A percentile compares a stretch with the other conserved stretches of the same genome.
Evolutionary conservation across 2,888 invertebrate species (phyloP).

Genomic region (Epirrita christyi): DNA sequence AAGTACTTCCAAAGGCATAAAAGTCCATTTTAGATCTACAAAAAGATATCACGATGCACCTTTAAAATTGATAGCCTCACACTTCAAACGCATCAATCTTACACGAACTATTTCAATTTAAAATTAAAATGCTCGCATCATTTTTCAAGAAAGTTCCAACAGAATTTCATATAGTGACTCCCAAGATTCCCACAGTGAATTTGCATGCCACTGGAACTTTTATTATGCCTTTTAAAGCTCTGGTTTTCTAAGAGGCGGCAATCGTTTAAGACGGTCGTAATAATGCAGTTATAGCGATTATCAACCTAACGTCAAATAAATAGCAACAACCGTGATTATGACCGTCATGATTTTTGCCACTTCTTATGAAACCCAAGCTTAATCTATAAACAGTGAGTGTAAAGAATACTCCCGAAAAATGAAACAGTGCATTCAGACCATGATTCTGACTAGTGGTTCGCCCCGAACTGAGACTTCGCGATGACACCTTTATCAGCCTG

Average conservation of each 20-base stretch:
- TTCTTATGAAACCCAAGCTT: too few relatives aligned
- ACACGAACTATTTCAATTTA: conserved; percentile 40
- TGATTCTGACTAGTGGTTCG: too few relatives aligned
- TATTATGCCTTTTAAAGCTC: conserved; percentile 9
- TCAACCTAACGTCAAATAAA: too few relatives aligned
- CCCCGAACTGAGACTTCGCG: too few relatives aligned
- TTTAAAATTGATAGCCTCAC: conserved; percentile 10
- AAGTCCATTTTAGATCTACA: neutral
- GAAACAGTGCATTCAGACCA: too few relatives aligned
- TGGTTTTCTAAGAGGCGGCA: neutral
- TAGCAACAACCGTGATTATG: too few relatives aligned
- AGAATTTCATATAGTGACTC: conserved; percentile 48
- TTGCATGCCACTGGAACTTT: conserved; percentile 36
- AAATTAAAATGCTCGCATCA: conserved; percentile 46
- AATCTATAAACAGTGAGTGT: too few relatives aligned
- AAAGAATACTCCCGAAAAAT: too few relatives aligned
- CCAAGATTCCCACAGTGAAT: conserved; percentile 43
- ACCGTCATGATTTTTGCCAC: too few relatives aligned
- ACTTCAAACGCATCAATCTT: conserved; percentile 36
- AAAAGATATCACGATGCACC: conserved; percentile 2
- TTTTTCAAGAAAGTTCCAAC: conserved; percentile 46
- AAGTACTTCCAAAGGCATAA: neutral
- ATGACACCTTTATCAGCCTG: too few relatives aligned
- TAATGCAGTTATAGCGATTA: too few relatives aligned
- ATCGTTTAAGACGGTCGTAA: too few relatives aligned